Evolutionary conservation across 37 sponge, comb jelly and placozoan species (phyloP), one percentile per base, ranked within the genome.

Genomic region (Diacarnus erythraeanus): DNA sequence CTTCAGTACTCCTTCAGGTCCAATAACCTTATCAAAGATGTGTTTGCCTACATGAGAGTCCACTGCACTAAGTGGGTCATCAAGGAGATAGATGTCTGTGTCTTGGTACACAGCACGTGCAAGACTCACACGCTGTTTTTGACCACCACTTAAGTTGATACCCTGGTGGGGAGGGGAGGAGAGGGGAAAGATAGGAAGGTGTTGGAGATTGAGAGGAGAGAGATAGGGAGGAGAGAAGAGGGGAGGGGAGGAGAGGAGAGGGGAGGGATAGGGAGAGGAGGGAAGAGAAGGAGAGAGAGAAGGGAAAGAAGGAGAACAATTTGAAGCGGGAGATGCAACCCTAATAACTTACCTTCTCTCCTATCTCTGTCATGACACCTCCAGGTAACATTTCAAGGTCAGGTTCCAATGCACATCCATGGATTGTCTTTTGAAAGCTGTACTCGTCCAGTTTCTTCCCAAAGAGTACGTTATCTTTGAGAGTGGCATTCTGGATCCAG

Each of bases 11-110:
- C 98, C 98, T 20, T 91, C 80, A 58, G 98, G 98, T 74, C 98
- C 98, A 27, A 98, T 93, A 20, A 98, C 94, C 35, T 95, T 84
- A 1, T 95, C 89, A 86, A 95, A 98, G 78, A 98, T 90, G 84
- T 98, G 98, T 75, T 98, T 93, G 25, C 98, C 98, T 2, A 98
- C 98, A 57, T 98, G 98, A 18, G 98, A 81, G 79, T 98, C 98
- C 34, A 98, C 98, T 34, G 98, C 98, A 77, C 88, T 86, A 31
- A 97, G 80, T 0, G 98, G 95, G 84, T 97, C 98, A 69, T 97
- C 98, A n/a, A 97, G 77, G 64, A 94, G 79, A 74, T 91, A 94
- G 47, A 97, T 73, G 44, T 97, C 98, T 35, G 88, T 77, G 25
- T 97, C 82, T 73, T 94, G 90, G 82, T 97, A 97, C 60, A 94